Percentiles rank a stretch among this genome's conserved stretches.
Evolutionary conservation across 2,888 invertebrate genomes (phyloP).

Genomic region (Brachylomia viminalis): DNA sequence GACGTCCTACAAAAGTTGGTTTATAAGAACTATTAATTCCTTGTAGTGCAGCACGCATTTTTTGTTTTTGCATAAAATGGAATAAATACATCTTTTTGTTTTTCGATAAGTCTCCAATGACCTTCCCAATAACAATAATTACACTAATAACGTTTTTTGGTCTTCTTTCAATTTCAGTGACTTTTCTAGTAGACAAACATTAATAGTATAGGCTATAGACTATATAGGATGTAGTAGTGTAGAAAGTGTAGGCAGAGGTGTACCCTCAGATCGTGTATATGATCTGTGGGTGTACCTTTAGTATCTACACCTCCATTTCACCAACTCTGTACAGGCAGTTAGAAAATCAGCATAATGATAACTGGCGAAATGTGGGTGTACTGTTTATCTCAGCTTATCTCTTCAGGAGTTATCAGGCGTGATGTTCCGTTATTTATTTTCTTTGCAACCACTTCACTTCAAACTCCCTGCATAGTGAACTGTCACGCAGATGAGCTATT

Average conservation of each 20-base stretch:
- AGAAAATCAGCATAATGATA: too few species aligned
- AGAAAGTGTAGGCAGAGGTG: too few species aligned
- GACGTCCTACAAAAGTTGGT: not conserved
- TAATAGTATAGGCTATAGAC: not conserved
- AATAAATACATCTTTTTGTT: not conserved
- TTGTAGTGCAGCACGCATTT: not conserved
- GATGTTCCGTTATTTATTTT: too few species aligned
- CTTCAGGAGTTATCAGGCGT: too few species aligned
- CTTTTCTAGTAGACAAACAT: not conserved
- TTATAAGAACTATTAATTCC: not conserved
- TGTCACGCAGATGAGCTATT: too few species aligned
- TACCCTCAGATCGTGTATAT: too few species aligned
- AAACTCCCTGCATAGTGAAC: not conserved
- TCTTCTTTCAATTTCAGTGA: not conserved
- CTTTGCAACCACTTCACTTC: not conserved
- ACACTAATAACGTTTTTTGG: not conserved
- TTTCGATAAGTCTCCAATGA: not conserved
- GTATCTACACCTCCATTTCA: too few species aligned
- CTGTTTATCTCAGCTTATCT: too few species aligned
- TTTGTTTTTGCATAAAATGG: not conserved
- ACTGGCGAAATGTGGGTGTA: too few species aligned
- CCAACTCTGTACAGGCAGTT: too few species aligned
- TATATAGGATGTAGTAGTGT: too few species aligned
- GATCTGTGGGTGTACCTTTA: too few species aligned
- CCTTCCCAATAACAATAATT: not conserved